Evolutionary conservation across 2,888 invertebrate genomes (phyloP), one percentile per base, ranked within the genome.

Genomic region (Euclidia mi): DNA sequence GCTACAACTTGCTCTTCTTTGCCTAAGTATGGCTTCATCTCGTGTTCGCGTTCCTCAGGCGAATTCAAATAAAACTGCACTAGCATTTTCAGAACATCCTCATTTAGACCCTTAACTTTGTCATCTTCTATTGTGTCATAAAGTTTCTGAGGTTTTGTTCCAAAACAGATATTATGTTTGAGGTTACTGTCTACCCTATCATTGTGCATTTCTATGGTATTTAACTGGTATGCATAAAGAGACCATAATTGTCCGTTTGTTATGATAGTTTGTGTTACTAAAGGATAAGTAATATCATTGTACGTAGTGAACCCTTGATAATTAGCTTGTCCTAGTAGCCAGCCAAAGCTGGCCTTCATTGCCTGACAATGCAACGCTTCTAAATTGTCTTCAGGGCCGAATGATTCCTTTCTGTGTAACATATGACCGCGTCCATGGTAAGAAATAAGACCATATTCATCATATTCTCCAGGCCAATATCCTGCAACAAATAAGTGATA

Each of bases 211-310:
- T 95, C 81, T 29, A 96, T 95, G 0, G 98, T 99, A 85, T 99
- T 99, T 53, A 99, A 89, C 87, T 99, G 99, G 84, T 99, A 99
- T 10, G 96, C 95, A 81, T 97, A 98, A 68, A 99, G 97, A 0
- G 97, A 97, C 96, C 98, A 98, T 2, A 95, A 84, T 67, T 97
- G 96, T 0, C 99, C 99, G 90, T 99, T 97, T 0, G 98, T 98
- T 32, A 99, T 95, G 10, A 98, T 94, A 11, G 97, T 96, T 95
- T 99, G 99, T 2, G 98, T 97, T 0, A 97, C 96, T 51, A 99
- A 87, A 0, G 99, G 99, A 85, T 99, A 98, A 0, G 98, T 98
- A 12, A 99, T 76, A 69, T 99, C 99, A 73, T 98, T 97, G 83
- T 95, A 98, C 11, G 98, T 97, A 29, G 97, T 98, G 87, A 99